phyloP scores from a whole-genome alignment of 2,797 vertebrate genomes.

The Bufotes viridis region DNA sequence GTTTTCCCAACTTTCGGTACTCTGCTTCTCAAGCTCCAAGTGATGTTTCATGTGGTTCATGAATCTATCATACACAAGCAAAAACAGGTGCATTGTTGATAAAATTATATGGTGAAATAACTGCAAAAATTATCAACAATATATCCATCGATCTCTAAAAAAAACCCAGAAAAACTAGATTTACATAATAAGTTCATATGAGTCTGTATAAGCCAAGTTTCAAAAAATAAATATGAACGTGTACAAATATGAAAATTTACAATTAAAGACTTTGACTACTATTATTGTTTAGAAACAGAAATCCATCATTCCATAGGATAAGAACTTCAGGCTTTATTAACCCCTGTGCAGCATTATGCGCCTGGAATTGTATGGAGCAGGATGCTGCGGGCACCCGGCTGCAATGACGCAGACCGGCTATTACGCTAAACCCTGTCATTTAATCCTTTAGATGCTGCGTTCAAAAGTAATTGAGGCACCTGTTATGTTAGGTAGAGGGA shows the following conservation, averaged over 20 bases:
- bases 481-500: too few species aligned
- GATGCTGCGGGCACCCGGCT: too few species aligned
- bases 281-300: background rate
- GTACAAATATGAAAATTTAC: background rate
- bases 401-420: too few species aligned
- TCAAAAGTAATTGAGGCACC: too few species aligned
- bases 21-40: constrained; percentile 97
- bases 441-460: too few species aligned
- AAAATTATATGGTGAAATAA: background rate
- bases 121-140: too few species aligned
- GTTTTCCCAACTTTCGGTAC: constrained; percentile 97
- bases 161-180: constrained; percentile 30
- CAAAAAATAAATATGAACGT: background rate
- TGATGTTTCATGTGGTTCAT: constrained; percentile 99
- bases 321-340: too few species aligned
- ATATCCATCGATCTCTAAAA: background rate
- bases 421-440: too few species aligned
- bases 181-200: background rate
- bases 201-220: background rate
- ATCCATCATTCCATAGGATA: too few species aligned
- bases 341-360: too few species aligned
- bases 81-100: constrained; percentile 60
- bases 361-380: too few species aligned
- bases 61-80: constrained; percentile 80
- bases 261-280: background rate